Evolutionary conservation across 2,113 vertebrate species (phyloP).

Genomic region (Hirundichthys speculiger): DNA sequence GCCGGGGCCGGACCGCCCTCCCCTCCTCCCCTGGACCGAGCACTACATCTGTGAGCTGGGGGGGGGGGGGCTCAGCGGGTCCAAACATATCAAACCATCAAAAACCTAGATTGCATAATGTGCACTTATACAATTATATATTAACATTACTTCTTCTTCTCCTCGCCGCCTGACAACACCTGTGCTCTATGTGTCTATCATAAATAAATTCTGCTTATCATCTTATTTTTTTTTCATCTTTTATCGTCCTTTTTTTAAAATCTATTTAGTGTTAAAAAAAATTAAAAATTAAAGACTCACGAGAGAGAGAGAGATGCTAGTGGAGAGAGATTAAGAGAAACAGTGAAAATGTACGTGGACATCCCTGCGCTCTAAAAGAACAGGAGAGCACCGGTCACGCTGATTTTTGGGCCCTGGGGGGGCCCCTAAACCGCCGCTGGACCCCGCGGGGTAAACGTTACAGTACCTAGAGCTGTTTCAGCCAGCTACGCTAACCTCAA

Average conservation of each 20-base stretch:
- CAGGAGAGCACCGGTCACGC: slow-evolving; percentile 79
- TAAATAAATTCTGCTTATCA: slow-evolving; percentile 88
- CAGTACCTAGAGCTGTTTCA: slow-evolving; percentile 88
- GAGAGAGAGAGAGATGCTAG: slow-evolving; percentile 60
- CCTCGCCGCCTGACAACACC: slow-evolving; percentile 74
- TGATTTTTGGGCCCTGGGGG: slow-evolving; percentile 60
- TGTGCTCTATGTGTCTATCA: slow-evolving; percentile 92
- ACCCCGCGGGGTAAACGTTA: slow-evolving; percentile 72
- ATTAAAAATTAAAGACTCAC: slow-evolving; percentile 47
- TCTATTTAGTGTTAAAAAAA: slow-evolving; percentile 49
- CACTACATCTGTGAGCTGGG: neutral
- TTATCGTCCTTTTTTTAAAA: slow-evolving; percentile 63
- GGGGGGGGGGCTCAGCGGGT: slow-evolving; percentile 42
- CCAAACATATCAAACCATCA: slow-evolving; percentile 78
- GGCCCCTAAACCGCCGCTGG: slow-evolving; percentile 28
- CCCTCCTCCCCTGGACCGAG: slow-evolving; percentile 43
- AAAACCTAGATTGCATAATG: slow-evolving; percentile 90
- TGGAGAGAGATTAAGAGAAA: slow-evolving; percentile 45
- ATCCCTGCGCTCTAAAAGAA: slow-evolving; percentile 82
- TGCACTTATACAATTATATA: slow-evolving; percentile 90
- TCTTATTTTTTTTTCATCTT: slow-evolving; percentile 51
- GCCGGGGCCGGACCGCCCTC: too few relatives aligned
- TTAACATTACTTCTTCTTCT: slow-evolving; percentile 81
- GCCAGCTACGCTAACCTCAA: slow-evolving; percentile 62
- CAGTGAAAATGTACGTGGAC: slow-evolving; percentile 47